Base-by-base conservation (phyloP, 2,797 vertebrate species). In the Balearica regulorum region DNA sequence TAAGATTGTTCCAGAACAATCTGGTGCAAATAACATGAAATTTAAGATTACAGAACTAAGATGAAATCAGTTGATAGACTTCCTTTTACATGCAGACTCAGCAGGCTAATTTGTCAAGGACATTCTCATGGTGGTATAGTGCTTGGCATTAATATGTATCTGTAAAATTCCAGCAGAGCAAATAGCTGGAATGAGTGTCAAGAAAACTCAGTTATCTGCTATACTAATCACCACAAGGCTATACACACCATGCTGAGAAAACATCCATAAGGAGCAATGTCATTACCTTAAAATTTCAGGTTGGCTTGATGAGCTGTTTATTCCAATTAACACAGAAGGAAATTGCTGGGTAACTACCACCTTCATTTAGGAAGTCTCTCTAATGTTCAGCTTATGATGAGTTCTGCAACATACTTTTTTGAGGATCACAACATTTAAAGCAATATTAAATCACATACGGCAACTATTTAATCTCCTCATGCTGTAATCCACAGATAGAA, bases 221-320 rank as follows among this genome's bases (percentile, higher is more conserved):
- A 33, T 58, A 91, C 86, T 96, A 95, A 94, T 93, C 92, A 94
- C 87, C 84, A 86, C 72, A 68, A 90, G 81, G 66, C 81, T 89
- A 79, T 75, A 43, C 48, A 60, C 58, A 94, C 35, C 96, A 85
- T 44, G 90, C 93, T 94, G 95, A 96, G 95, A 94, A 90, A 88
- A 83, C 41, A 84, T 92, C 82, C 64, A 93, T 80, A 89, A 79
- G 78, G 79, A 93, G 60, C 57, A 82, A 90, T 92, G 82, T 90
- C 85, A 96, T 96, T 91, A 82, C 90, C 91, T 94, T 87, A 82
- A 84, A 79, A 88, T 82, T 93, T 91, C 91, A 96, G 91, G 78
- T 91, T 93, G 88, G 39, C 80, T 96, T 96, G 92, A 95, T 95
- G 93, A 96, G 93, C 75, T 95, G 91, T 93, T 97, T 94, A 87